These are phyloP conservation scores for Leptinotarsa defecta DNA, from an alignment of 1,140 invertebrate genomes.

Conservation along the genomic window DNA sequence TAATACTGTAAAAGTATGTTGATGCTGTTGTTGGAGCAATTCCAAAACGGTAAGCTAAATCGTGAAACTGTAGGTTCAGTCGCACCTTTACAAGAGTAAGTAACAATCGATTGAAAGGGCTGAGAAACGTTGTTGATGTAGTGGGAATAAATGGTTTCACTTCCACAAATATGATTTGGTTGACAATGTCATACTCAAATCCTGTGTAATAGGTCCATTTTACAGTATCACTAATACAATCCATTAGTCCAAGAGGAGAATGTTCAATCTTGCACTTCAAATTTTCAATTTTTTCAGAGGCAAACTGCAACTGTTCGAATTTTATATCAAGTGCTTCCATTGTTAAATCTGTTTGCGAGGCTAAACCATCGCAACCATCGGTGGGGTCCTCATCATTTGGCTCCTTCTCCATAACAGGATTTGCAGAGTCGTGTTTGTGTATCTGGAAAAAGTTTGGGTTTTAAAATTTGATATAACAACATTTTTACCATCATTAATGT, in stretches of 20 bases:
- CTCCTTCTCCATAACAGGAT: no score
- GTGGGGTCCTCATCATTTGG: no score
- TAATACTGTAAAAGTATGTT: slow-evolving; percentile 10
- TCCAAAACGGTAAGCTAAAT: slow-evolving; percentile 27
- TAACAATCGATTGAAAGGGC: slow-evolving; percentile 21
- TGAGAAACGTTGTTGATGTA: slow-evolving; percentile 17
- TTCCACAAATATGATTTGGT: slow-evolving; percentile 14
- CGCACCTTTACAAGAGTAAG: slow-evolving; percentile 25
- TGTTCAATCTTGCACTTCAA: slow-evolving; percentile 23
- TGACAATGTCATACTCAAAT: slow-evolving; percentile 23
- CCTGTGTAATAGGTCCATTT: slow-evolving; percentile 25
- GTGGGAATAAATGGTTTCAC: slow-evolving; percentile 1
- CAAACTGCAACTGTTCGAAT: slow-evolving; percentile 16
- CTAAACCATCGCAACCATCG: no score
- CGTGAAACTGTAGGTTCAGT: slow-evolving; percentile 28
- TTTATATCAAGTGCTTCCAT: slow-evolving; percentile 11
- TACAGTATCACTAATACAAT: slow-evolving; percentile 5
- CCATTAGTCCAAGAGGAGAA: slow-evolving; percentile 21
- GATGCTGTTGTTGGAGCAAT: slow-evolving; percentile 18
- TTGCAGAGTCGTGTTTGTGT: no score
- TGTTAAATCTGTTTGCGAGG: slow-evolving; percentile 23
- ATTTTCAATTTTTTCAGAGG: slow-evolving; percentile 21
- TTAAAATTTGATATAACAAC: no score
- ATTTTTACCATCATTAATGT: no score
- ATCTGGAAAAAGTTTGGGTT: no score